A percentile compares a stretch with the other conserved stretches of the same genome.
Conservation (phyloP, 2,797 vertebrate genomes). For the Cetoscarus ocellatus region DNA sequence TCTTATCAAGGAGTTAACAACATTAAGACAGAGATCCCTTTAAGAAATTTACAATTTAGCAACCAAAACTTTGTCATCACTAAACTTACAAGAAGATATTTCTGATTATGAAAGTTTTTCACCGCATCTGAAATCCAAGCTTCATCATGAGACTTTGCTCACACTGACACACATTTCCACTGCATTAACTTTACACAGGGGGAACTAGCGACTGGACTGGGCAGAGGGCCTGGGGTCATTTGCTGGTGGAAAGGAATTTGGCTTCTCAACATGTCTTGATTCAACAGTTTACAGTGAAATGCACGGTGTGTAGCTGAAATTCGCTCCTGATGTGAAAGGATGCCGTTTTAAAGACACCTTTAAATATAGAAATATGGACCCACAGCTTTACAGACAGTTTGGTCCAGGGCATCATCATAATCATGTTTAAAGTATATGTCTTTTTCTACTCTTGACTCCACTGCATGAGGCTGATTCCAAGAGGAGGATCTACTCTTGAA, state of each 20-base stretch:
- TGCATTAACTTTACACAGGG: conserved; percentile 68
- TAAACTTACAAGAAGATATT: conserved; percentile 37
- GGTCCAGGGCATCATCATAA: no score
- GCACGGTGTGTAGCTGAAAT: conserved; percentile 9
- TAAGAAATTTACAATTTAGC: conserved; percentile 7
- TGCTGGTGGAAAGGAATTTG: conserved; percentile 84
- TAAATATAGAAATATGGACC: neutral
- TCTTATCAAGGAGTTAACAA: conserved; percentile 23
- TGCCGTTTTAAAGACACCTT: neutral
- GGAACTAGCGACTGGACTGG: conserved; percentile 63
- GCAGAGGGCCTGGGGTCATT: conserved; percentile 75
- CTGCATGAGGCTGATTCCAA: conserved; percentile 20
- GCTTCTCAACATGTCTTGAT: conserved; percentile 67
- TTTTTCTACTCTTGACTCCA: conserved; percentile 5
- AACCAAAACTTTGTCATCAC: conserved; percentile 32
- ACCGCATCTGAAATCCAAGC: conserved; percentile 60
- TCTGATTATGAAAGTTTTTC: conserved; percentile 34
- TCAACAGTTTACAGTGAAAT: conserved; percentile 42
- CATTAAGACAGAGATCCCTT: conserved; percentile 19
- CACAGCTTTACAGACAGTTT: no score
- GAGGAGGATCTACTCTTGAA: conserved; percentile 13
- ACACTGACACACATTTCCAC: conserved; percentile 72
- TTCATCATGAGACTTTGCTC: conserved; percentile 61
- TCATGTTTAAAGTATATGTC: no score
- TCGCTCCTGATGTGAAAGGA: neutral